Base-by-base conservation (phyloP, 2,113 vertebrate genomes). In the Chloebia gouldiae region DNA sequence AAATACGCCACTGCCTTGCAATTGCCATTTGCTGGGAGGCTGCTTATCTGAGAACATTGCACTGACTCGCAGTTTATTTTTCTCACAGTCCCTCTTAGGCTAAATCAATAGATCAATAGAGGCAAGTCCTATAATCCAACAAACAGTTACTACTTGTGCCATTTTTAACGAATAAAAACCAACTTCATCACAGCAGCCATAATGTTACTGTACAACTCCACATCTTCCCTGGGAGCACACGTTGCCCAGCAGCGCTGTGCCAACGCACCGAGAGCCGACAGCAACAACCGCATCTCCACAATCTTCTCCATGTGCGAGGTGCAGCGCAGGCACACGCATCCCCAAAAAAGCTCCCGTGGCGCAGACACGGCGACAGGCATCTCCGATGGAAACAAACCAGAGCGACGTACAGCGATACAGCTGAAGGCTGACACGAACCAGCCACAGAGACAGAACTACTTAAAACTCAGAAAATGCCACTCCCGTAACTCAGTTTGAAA, bases 41-140 rank as follows among this genome's bases (percentile, higher is more conserved):
- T 56, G 76, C 89, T 93, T 95, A 95, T 76, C 92, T 91, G 65
- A 53, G 94, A 92, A 89, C 81, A 57, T 0, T 51, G 60, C 65
- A 72, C 25, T 59, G 75, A 76, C 83, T 49, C 13, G 49, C 35
- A 76, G 83, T 93, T 93, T 89, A 93, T 95, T 95, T 95, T 95
- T 92, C 95, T 81, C 83, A 85, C 44, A 68, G 53, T 9, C 56
- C 23, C 44, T 86, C 69, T 87, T 24, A 68, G 3, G 28, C 61
- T 76, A 56, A 84, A 95, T 84, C 91, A 81, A 88, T 35, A 88
- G 50, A 77, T 80, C 73, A 40, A 90, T 18, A 85, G 19, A 61
- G 13, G 22, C 5, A 47, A 81, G 8, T 33, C 37, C 33, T 65
- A 50, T 0, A 81, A 66, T 10, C 45, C 42, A 82, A 69, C 24